These are phyloP conservation scores for Papilio machaon DNA, from an alignment of 1,140 invertebrate genomes.

Conservation along the genomic window DNA sequence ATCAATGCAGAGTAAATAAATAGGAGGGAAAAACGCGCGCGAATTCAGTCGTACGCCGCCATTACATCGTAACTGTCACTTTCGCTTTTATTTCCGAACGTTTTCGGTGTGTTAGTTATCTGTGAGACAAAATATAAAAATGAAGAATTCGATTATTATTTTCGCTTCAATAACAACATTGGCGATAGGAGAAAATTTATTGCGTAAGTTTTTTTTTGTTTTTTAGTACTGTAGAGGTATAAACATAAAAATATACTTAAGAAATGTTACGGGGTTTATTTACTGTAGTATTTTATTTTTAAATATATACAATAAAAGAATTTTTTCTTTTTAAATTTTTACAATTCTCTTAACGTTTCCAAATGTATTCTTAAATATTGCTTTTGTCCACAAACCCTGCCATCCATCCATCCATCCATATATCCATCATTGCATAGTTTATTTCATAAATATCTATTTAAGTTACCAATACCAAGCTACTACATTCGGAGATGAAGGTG, in stretches of 20 bases:
- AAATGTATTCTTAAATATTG: too few species aligned
- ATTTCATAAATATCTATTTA: too few species aligned
- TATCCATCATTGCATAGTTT: too few species aligned
- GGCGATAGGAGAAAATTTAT: constrained; percentile 52
- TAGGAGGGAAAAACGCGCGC: constrained; percentile 52
- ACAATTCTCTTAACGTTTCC: too few species aligned
- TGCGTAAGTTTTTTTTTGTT: constrained; percentile 56
- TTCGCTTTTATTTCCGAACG: constrained; percentile 3
- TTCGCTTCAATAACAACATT: constrained; percentile 45
- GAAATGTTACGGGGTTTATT: not conserved
- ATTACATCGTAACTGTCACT: constrained; percentile 30
- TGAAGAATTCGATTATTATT: constrained; percentile 54
- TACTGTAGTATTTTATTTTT: not conserved
- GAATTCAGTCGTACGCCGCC: constrained; percentile 50
- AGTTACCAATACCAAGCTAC: too few species aligned
- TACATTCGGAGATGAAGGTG: too few species aligned
- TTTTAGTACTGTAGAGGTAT: constrained; percentile 38
- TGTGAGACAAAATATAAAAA: constrained; percentile 35
- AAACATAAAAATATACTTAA: not conserved
- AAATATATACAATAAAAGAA: not conserved
- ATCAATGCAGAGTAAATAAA: constrained; percentile 54
- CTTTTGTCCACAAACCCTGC: too few species aligned
- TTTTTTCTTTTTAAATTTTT: too few species aligned
- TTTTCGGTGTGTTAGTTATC: constrained; percentile 12
- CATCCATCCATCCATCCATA: too few species aligned